Evolutionary conservation across 2,113 vertebrate genomes (phyloP).

Genomic region (Cromileptes altivelis): DNA sequence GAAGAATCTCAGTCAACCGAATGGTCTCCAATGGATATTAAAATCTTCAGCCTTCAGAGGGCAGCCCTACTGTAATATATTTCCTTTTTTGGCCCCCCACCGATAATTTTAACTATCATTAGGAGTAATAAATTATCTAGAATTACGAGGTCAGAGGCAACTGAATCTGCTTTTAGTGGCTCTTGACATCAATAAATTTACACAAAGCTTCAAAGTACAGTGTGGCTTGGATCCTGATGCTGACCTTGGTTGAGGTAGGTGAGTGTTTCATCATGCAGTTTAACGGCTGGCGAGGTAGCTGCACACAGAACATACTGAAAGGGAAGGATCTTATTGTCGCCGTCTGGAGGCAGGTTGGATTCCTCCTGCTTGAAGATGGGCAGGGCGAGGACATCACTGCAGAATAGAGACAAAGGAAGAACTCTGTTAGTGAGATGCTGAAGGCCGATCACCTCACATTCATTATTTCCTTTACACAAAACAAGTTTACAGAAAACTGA

Average conservation of each 20-base stretch:
- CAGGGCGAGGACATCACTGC: slow-evolving; percentile 95
- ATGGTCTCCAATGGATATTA: too few species aligned
- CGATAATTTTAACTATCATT: not conserved
- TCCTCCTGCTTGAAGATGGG: slow-evolving; percentile 99
- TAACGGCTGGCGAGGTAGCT: slow-evolving; percentile 96
- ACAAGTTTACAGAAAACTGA: not conserved
- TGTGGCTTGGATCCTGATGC: slow-evolving; percentile 33
- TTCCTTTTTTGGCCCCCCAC: not conserved
- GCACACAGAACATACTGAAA: slow-evolving; percentile 98
- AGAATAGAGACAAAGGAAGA: slow-evolving; percentile 35
- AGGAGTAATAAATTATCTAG: not conserved
- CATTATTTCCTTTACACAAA: not conserved
- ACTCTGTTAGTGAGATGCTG: not conserved
- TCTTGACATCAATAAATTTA: slow-evolving; percentile 9
- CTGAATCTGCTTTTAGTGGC: not conserved
- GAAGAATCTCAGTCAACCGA: too few species aligned
- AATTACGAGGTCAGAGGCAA: not conserved
- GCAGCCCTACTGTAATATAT: not conserved
- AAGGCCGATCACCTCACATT: not conserved
- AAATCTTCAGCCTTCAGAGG: too few species aligned
- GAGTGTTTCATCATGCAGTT: slow-evolving; percentile 97
- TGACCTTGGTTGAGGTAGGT: slow-evolving; percentile 99
- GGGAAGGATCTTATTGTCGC: slow-evolving; percentile 94
- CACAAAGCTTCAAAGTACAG: not conserved
- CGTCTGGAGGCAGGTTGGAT: slow-evolving; percentile 92